These are phyloP conservation scores for Alsophila aescularia DNA, from an alignment of 2,888 invertebrate genomes.

Conservation along the genomic window DNA sequence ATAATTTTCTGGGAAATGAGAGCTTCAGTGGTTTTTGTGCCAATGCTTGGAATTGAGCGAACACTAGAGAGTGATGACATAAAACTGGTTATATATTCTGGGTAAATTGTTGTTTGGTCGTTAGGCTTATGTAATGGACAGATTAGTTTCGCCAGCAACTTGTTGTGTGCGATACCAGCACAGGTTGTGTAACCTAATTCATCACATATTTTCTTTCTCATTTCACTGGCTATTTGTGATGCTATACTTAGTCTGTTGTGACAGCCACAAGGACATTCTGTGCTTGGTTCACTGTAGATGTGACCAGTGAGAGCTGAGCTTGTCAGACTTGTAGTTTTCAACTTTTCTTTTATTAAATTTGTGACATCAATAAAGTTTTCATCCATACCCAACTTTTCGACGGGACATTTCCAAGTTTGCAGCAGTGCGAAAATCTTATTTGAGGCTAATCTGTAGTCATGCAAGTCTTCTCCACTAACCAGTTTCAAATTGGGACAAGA, in stretches of 20 bases:
- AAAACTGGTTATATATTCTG: slow-evolving; percentile 87
- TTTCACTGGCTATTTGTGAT: slow-evolving; percentile 90
- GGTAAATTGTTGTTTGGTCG: slow-evolving; percentile 91
- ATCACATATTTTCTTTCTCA: slow-evolving; percentile 87
- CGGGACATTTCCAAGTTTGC: slow-evolving; percentile 88
- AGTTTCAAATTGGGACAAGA: slow-evolving; percentile 90
- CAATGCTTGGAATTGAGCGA: slow-evolving; percentile 90
- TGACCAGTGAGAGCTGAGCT: slow-evolving; percentile 81
- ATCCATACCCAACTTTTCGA: slow-evolving; percentile 93
- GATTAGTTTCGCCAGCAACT: slow-evolving; percentile 91
- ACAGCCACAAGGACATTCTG: slow-evolving; percentile 90
- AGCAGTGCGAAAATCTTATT: slow-evolving; percentile 89
- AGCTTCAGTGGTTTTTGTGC: slow-evolving; percentile 87
- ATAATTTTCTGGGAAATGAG: slow-evolving; percentile 87
- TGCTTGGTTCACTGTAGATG: slow-evolving; percentile 81
- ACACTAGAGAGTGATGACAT: slow-evolving; percentile 87
- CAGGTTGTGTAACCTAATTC: slow-evolving; percentile 91
- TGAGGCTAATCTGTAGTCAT: slow-evolving; percentile 91
- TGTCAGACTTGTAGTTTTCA: slow-evolving; percentile 65
- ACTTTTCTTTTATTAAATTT: slow-evolving; percentile 84
- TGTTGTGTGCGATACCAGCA: slow-evolving; percentile 93
- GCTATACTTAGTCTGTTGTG: slow-evolving; percentile 87
- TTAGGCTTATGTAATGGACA: slow-evolving; percentile 91
- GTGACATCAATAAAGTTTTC: slow-evolving; percentile 94
- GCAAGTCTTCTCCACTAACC: slow-evolving; percentile 93